Conservation (phyloP, 2,888 invertebrate genomes). For the Drosophila antonietae region DNA sequence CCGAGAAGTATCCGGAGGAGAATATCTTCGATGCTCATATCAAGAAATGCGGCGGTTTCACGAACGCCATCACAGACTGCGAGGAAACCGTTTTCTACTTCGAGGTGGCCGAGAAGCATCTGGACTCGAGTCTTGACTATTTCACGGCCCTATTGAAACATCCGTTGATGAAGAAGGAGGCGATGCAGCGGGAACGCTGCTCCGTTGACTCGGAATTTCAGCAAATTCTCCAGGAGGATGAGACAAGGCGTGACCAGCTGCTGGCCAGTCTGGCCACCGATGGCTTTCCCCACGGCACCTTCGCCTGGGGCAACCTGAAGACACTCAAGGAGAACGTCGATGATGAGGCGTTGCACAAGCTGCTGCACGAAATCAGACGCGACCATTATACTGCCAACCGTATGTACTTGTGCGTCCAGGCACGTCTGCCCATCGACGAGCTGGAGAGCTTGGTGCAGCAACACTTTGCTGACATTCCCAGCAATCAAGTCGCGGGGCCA, state of each 20-base stretch:
- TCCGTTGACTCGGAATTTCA: conserved; percentile 96
- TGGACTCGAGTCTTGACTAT: conserved; percentile 90
- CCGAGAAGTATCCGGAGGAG: conserved; percentile 94
- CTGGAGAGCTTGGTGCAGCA: conserved; percentile 83
- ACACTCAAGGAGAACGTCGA: conserved; percentile 88
- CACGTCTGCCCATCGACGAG: conserved; percentile 84
- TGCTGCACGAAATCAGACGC: conserved; percentile 90
- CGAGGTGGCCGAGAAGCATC: conserved; percentile 92
- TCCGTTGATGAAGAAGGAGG: conserved; percentile 93
- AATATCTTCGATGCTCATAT: conserved; percentile 93
- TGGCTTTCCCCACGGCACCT: conserved; percentile 90
- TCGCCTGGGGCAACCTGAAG: conserved; percentile 93
- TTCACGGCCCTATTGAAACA: conserved; percentile 95
- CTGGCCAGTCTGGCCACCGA: conserved; percentile 89
- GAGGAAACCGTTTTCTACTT: conserved; percentile 95
- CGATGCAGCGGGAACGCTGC: conserved; percentile 94
- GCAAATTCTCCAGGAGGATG: conserved; percentile 91
- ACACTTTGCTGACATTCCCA: conserved; percentile 89
- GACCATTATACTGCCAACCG: conserved; percentile 94
- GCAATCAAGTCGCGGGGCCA: conserved; percentile 87
- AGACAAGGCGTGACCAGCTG: conserved; percentile 91
- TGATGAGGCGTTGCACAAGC: conserved; percentile 88
- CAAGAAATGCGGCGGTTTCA: conserved; percentile 93
- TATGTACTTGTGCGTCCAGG: conserved; percentile 94
- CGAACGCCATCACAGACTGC: conserved; percentile 94